Conservation (phyloP, 2,797 vertebrate species). For the Arremon brunneinucha region DNA sequence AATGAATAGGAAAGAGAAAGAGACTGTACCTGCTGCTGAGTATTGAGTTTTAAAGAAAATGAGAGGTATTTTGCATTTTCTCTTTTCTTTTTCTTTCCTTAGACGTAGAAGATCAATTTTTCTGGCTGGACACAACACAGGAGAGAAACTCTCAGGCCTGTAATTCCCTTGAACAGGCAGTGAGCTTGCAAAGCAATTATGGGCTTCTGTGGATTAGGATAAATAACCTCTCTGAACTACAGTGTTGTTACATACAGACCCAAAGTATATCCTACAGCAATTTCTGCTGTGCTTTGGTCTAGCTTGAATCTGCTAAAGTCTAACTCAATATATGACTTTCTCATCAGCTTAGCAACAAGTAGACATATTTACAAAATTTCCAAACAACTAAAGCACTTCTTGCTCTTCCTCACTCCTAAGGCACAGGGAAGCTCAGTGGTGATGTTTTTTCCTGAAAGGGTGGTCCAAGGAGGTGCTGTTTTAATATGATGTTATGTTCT, state of each 20-base stretch:
- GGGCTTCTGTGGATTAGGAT: constrained; percentile 42
- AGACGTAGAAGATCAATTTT: not conserved
- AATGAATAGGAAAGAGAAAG: not conserved
- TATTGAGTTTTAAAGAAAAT: not conserved
- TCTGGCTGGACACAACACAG: not conserved
- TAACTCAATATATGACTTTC: not conserved
- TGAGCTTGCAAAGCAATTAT: constrained; percentile 40
- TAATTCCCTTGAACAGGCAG: constrained; percentile 19
- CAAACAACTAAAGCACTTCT: not conserved
- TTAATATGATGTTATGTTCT: not conserved
- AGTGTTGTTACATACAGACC: not conserved
- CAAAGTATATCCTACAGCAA: constrained; percentile 16
- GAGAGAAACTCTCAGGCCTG: not conserved
- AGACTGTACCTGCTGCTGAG: not conserved
- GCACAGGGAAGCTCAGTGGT: not conserved
- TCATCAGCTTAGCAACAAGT: not conserved
- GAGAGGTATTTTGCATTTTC: not conserved
- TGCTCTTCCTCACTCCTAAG: not conserved
- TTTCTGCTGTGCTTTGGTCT: constrained; percentile 33
- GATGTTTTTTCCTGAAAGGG: not conserved
- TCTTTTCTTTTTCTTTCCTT: not conserved
- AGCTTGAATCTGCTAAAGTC: not conserved
- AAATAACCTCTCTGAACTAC: constrained; percentile 10
- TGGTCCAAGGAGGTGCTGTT: not conserved
- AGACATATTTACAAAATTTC: not conserved